These are phyloP conservation scores for Notoglanidium macrostoma DNA, from an alignment of 2,797 vertebrate genomes.

Conservation along the genomic window DNA sequence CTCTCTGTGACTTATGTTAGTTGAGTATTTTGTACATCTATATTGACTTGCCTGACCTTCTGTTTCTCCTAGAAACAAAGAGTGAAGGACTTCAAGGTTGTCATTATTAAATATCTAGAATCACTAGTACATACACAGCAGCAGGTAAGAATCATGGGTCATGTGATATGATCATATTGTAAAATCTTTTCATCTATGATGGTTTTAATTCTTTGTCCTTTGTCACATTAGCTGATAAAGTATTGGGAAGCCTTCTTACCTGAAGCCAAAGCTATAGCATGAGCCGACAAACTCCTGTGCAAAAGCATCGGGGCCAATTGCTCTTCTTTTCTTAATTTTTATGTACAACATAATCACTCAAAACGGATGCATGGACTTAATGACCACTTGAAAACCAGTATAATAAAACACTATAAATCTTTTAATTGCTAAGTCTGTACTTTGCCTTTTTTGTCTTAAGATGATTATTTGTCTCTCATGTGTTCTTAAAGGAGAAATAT, in stretches of 20 bases:
- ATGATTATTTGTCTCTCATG: slow-evolving; percentile 70
- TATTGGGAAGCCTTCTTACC: slow-evolving; percentile 98
- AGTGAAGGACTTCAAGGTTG: slow-evolving; percentile 95
- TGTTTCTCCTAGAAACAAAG: slow-evolving; percentile 84
- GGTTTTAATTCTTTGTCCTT: neutral
- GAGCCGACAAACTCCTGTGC: slow-evolving; percentile 62
- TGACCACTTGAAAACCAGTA: slow-evolving; percentile 66
- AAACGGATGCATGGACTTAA: slow-evolving; percentile 72
- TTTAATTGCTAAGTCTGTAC: slow-evolving; percentile 40
- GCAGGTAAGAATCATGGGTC: slow-evolving; percentile 78
- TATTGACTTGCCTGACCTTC: slow-evolving; percentile 27
- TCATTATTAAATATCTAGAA: slow-evolving; percentile 95
- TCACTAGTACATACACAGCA: slow-evolving; percentile 95
- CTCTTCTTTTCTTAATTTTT: slow-evolving; percentile 52
- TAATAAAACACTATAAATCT: slow-evolving; percentile 84
- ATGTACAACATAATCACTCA: slow-evolving; percentile 70
- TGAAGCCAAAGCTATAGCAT: slow-evolving; percentile 98
- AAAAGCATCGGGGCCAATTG: slow-evolving; percentile 23
- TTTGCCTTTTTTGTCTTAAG: slow-evolving; percentile 71
- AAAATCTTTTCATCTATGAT: neutral
- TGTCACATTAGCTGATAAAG: slow-evolving; percentile 87
- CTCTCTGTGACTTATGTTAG: neutral
- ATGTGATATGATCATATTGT: neutral
- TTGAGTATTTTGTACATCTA: neutral
- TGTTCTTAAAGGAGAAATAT: neutral